Conservation (phyloP, 2,113 vertebrate species). For the Nesospiza acunhae region DNA sequence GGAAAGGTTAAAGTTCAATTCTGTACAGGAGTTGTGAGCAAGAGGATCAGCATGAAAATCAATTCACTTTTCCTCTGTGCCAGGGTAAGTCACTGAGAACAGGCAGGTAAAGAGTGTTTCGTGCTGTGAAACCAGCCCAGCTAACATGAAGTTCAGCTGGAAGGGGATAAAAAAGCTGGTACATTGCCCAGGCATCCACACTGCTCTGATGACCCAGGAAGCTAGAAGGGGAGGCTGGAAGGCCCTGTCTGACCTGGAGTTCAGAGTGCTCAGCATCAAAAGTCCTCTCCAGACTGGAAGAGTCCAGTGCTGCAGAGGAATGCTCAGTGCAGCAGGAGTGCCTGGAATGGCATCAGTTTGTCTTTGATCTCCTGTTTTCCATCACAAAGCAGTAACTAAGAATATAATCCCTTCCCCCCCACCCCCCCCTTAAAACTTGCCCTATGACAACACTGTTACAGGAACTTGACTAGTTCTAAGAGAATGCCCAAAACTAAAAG, state of each 20-base stretch:
- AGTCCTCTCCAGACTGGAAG: background rate
- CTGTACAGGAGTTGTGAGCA: background rate
- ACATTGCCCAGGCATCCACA: background rate
- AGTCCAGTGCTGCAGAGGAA: background rate
- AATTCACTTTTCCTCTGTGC: background rate
- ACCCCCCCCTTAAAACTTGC: background rate
- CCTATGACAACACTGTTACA: background rate
- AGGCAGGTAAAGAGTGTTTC: background rate
- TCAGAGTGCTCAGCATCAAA: background rate
- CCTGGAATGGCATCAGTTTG: background rate
- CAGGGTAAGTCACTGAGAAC: background rate
- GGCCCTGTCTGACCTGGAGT: background rate
- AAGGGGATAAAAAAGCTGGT: background rate
- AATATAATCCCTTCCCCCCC: background rate
- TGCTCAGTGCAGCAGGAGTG: background rate
- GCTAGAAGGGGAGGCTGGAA: background rate
- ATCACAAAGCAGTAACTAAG: background rate
- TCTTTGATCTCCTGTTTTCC: background rate
- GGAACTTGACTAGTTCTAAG: background rate
- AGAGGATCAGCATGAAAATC: background rate
- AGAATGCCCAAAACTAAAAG: slow-evolving; percentile 4
- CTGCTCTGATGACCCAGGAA: background rate
- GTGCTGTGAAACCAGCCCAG: slow-evolving; percentile 1
- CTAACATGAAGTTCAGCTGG: background rate
- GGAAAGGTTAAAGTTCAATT: background rate